Evolutionary conservation across 2,888 invertebrate species (phyloP).

Genomic region (Hydraecia micacea): DNA sequence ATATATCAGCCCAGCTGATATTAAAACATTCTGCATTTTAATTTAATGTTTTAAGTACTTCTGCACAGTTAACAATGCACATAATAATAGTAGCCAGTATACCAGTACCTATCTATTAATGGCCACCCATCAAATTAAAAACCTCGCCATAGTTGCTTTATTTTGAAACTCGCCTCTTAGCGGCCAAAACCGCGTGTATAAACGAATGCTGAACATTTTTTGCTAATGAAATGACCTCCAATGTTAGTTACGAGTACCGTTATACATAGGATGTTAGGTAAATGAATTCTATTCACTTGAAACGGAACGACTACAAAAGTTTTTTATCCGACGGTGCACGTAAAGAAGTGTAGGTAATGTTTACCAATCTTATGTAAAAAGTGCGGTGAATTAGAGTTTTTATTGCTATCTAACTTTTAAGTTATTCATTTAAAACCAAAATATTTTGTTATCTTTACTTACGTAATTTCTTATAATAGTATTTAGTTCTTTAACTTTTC

Average conservation of each 20-base stretch:
- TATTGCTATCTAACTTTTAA: neutral
- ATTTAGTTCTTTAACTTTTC: neutral
- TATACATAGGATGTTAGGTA: conserved; percentile 63
- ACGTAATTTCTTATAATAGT: neutral
- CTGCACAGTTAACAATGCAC: neutral
- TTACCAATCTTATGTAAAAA: conserved; percentile 35
- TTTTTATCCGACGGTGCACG: conserved; percentile 21
- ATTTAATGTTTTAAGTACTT: neutral
- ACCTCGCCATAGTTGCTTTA: neutral
- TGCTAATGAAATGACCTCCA: conserved; percentile 48
- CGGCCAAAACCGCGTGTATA: neutral
- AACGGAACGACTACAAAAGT: conserved; percentile 44
- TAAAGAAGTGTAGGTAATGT: conserved; percentile 33
- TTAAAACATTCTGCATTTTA: neutral
- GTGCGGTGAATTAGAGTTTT: neutral
- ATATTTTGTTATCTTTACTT: neutral
- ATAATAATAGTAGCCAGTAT: neutral
- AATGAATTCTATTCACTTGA: conserved; percentile 56
- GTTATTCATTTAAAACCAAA: neutral
- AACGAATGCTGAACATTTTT: conserved; percentile 27
- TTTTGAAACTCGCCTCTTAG: neutral
- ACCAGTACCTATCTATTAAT: neutral
- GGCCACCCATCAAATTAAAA: neutral
- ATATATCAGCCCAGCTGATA: neutral
- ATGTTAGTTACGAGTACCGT: conserved; percentile 59